Conservation (phyloP, 2,888 invertebrate species). For the Rhagonycha lutea region DNA sequence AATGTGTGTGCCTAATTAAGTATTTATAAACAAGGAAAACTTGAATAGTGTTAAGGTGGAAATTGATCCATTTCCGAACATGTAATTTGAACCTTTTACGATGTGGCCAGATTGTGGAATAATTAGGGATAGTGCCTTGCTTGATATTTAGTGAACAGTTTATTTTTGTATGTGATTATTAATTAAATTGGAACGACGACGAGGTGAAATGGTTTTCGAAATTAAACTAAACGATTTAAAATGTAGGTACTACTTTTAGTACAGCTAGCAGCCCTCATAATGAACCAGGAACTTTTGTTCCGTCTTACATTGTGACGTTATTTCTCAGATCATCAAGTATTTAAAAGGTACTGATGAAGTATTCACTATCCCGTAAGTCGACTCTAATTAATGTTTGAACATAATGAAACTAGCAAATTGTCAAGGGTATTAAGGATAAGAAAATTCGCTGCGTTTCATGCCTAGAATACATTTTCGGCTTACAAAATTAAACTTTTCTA, state of each 20-base stretch:
- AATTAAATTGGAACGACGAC: neutral
- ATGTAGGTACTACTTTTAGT: neutral
- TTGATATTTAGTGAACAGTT: neutral
- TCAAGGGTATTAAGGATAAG: neutral
- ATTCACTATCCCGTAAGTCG: conserved; percentile 14
- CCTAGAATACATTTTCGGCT: neutral
- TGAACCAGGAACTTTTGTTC: neutral
- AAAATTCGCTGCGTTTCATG: neutral
- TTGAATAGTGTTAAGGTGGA: neutral
- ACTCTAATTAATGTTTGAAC: conserved; percentile 11
- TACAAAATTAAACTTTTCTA: neutral
- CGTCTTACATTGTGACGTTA: conserved; percentile 6
- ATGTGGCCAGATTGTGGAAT: neutral
- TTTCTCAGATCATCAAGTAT: conserved; percentile 10
- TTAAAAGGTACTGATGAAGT: conserved; percentile 19
- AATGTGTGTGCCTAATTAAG: neutral
- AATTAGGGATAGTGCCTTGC: neutral
- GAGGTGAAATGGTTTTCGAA: neutral
- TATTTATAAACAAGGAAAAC: neutral
- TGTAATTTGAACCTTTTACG: neutral
- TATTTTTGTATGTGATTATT: neutral
- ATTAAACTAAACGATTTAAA: neutral
- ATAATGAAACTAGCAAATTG: neutral
- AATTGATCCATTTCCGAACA: neutral
- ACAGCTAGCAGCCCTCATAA: neutral